Percentiles rank a stretch among this genome's conserved stretches.
These are phyloP conservation scores for Labeo calbasu DNA, from an alignment of 2,797 vertebrate genomes.

Conservation along the genomic window DNA sequence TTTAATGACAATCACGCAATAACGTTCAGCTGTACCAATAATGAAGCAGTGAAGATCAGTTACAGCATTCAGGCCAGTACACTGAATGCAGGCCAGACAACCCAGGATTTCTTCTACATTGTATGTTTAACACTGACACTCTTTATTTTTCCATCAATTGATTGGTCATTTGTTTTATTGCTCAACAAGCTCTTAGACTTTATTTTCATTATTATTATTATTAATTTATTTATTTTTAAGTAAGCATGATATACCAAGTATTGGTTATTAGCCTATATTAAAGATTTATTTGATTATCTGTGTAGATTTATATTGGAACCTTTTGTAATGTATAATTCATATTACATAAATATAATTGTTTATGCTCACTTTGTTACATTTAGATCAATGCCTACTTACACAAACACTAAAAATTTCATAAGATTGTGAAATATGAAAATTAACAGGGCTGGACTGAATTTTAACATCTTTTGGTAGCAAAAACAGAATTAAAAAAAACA, in stretches of 20 bases:
- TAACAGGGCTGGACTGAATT: neutral
- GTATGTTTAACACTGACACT: slow-evolving; percentile 64
- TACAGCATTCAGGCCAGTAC: slow-evolving; percentile 79
- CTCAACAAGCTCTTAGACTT: too few species aligned
- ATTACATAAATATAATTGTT: neutral
- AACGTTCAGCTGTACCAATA: slow-evolving; percentile 68
- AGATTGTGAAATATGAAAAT: neutral
- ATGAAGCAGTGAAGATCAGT: slow-evolving; percentile 60
- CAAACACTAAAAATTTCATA: too few species aligned
- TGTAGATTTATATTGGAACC: neutral
- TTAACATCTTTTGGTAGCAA: neutral
- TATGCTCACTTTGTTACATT: neutral
- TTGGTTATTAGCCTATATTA: neutral
- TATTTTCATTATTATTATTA: too few species aligned
- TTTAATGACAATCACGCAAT: too few species aligned
- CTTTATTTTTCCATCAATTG: neutral
- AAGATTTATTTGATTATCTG: neutral
- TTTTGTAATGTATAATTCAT: neutral
- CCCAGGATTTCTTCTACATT: slow-evolving; percentile 80
- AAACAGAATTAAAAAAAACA: too few species aligned
- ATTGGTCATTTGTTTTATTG: too few species aligned
- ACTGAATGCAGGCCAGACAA: slow-evolving; percentile 64
- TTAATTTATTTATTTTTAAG: too few species aligned
- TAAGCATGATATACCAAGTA: neutral
- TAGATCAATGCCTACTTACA: neutral